Evolutionary conservation across 2,888 invertebrate genomes (phyloP).

Genomic region (Coenonympha arcania): DNA sequence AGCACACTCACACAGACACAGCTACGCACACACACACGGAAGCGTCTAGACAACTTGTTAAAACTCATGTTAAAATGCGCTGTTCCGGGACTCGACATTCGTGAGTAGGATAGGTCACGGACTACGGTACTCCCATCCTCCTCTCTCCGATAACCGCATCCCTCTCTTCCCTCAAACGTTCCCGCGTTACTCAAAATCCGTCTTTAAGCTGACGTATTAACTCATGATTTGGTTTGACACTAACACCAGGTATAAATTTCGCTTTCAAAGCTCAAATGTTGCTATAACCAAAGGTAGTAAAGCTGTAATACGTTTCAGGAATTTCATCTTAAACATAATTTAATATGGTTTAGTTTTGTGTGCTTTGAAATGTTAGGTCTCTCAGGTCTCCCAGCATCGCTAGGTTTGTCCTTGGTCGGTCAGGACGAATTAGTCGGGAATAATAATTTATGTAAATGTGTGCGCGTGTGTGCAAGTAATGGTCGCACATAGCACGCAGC

Average conservation of each 20-base stretch:
- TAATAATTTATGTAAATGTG: constrained; percentile 72
- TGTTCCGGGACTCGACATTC: constrained; percentile 72
- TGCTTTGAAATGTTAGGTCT: constrained; percentile 36
- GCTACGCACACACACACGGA: constrained; percentile 43
- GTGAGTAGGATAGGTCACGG: constrained; percentile 75
- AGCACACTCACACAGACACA: constrained; percentile 33
- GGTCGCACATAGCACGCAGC: constrained; percentile 18
- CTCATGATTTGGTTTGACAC: constrained; percentile 22
- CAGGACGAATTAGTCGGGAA: constrained; percentile 71
- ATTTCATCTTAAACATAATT: constrained; percentile 24
- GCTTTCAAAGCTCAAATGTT: constrained; percentile 59
- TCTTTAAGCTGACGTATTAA: constrained; percentile 32
- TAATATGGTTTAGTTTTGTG: constrained; percentile 29
- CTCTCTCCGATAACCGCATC: constrained; percentile 38
- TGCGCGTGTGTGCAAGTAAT: constrained; percentile 32
- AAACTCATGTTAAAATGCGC: constrained; percentile 67
- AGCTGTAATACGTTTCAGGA: constrained; percentile 14
- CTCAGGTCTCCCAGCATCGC: constrained; percentile 51
- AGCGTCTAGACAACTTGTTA: constrained; percentile 69
- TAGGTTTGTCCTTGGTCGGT: constrained; percentile 63
- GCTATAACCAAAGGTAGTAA: constrained; percentile 39
- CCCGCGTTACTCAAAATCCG: constrained; percentile 30
- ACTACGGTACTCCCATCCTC: constrained; percentile 52
- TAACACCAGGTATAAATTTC: constrained; percentile 65
- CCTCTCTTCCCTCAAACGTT: constrained; percentile 26